Conservation (phyloP, 2,888 invertebrate species). For the Acrobasis consociella region DNA sequence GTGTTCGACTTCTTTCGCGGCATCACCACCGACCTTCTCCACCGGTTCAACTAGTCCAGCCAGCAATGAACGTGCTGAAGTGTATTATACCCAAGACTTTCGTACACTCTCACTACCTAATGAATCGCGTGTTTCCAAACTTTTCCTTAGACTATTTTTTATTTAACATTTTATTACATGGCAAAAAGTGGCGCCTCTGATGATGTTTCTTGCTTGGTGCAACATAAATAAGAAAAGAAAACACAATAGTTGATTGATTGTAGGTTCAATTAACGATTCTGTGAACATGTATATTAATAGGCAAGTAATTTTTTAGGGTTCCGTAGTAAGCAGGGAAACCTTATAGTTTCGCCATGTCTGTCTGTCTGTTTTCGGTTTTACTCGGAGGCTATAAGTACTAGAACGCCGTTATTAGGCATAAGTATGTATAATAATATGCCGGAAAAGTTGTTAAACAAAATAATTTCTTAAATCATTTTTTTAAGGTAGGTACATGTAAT, state of each 20-base stretch:
- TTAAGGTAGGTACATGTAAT: too few species aligned
- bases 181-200: not conserved
- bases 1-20: constrained; percentile 70
- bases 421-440: too few species aligned
- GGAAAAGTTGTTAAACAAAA: too few species aligned
- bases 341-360: too few species aligned
- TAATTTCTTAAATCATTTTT: too few species aligned
- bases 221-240: constrained; percentile 3
- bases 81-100: not conserved
- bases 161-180: constrained; percentile 2
- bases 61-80: constrained; percentile 19
- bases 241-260: not conserved
- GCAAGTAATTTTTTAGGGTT: not conserved
- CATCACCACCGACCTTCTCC: constrained; percentile 70
- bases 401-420: too few species aligned
- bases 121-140: not conserved
- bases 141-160: not conserved
- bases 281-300: not conserved
- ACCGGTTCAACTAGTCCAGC: constrained; percentile 59
- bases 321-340: too few species aligned
- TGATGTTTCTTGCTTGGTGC: constrained; percentile 5
- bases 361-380: too few species aligned
- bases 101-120: too few species aligned
- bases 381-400: too few species aligned
- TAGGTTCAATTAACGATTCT: not conserved